Base-by-base conservation (phyloP, 2,797 vertebrate genomes). In the Molossus alvarezi region DNA sequence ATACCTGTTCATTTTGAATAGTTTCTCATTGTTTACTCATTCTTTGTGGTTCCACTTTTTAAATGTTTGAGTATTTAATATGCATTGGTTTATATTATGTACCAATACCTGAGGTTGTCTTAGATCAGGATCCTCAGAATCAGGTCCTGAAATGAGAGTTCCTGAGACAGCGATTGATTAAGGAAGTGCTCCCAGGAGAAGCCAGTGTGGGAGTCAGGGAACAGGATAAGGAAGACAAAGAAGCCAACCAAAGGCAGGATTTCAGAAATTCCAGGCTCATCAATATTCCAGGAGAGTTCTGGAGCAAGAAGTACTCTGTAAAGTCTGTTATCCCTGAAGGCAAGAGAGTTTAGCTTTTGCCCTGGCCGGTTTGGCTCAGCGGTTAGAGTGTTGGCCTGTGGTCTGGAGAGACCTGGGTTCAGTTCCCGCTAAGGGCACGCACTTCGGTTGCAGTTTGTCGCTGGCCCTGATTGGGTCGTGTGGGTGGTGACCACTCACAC, bases 1-100 rank as follows among this genome's bases (percentile, higher is more conserved):
- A 20, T 64, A 51, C 9, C 21, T 62, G 17, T 83, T 92, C 1
- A 37, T 92, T 93, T 81, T 41, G 20, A 82, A 48, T 67, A 11
- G 53, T 76, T 51, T 23, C 6, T 82, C 27, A 41, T 62, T 53
- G 9, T 71, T 53, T 93, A 9, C 10, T 91, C 25, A 41, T 67
- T 86, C 20, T 75, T 72, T 91, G 6, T 94, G 77, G 7, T 91
- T 72, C 11, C 17, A 27, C 17, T 76, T 93, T 86, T 87, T 10
- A 58, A 64, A 51, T 29, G 10, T 82, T 71, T 60, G 58, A 23
- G 9, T 25, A 37, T 69, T 60, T 82, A 67, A 23, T 80, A 45
- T 6, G 17, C 3, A 9, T 88, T 83, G 5, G 18, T 76, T 93
- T 88, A 9, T 64, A 57, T 21, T 76, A 8, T 80, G 14, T 79